A percentile compares a stretch with the other conserved stretches of the same genome.
Evolutionary conservation across 2,888 invertebrate species (phyloP).

Genomic region (Apocheima hispidaria): DNA sequence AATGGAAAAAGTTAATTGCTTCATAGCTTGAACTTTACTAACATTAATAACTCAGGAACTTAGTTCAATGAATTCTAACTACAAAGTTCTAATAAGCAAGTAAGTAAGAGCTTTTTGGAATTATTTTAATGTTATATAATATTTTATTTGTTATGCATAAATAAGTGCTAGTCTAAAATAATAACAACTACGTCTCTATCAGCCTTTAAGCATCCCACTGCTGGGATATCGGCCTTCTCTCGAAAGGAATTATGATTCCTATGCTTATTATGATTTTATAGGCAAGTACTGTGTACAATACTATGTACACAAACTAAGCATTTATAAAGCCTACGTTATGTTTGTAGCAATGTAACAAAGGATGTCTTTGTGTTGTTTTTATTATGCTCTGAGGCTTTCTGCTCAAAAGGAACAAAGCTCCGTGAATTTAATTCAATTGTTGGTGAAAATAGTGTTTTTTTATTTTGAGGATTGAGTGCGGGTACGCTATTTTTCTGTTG

Average conservation of each 20-base stretch:
- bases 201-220: no score
- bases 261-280: not conserved
- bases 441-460: not conserved
- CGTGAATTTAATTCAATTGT: constrained; percentile 4
- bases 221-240: no score
- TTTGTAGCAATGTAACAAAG: constrained; percentile 18
- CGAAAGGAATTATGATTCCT: no score
- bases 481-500: not conserved
- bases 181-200: no score
- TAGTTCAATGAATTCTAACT: no score
- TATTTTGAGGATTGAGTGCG: not conserved
- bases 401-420: not conserved
- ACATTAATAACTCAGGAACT: not conserved
- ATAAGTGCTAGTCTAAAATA: no score
- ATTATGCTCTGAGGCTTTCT: constrained; percentile 7
- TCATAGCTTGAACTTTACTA: not conserved
- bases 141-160: no score
- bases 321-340: constrained; percentile 17
- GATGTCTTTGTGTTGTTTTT: constrained; percentile 8
- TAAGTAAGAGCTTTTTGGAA: no score
- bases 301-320: not conserved
- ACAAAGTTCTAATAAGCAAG: no score
- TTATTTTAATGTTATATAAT: no score
- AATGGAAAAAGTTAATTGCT: not conserved
- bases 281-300: no score